Evolutionary conservation across 2,797 vertebrate species (phyloP), one percentile per base, ranked within the genome.

Genomic region (Macropus fuliginosus): DNA sequence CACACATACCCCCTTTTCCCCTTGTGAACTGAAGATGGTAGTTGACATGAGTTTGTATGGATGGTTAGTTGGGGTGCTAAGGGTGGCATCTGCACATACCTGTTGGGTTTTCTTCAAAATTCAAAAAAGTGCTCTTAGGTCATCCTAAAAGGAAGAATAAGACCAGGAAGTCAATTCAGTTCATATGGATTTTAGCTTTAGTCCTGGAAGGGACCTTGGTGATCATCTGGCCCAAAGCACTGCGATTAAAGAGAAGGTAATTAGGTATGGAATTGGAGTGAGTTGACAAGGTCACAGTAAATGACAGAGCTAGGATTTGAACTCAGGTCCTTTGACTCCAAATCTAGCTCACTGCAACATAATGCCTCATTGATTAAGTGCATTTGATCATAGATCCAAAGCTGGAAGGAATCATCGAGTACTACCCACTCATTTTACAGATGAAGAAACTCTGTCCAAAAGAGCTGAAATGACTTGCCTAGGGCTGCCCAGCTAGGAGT

Each of bases 1-100:
- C 24, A 40, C 21, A 46, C 24, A 40, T 8, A 46, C n/a, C n/a
- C 18, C 74, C 6, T 34, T 66, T n/a, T 14, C 62, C 59, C 59
- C 62, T 34, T 62, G 29, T 12, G 31, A 62, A 34, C 57, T 81
- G 40, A 46, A 81, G 21, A 46, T 96, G 97, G 95, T 8, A 94
- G 96, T 96, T 96, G 96, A 96, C 11, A 91, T 74, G 29, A 92
- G 94, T 97, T 97, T 95, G 91, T 97, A 94, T 96, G 96, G 97
- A 97, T 97, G 93, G 96, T 95, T 93, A 56, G 96, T 95, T 93
- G 54, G 92, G 81, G 74, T 29, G 93, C 34, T 81, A 90, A 96
- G 96, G 91, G 87, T 97, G 96, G 90, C 56, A 74, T 95, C 95
- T 92, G 89, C 96, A 93, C 54, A 24, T 81, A 27, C 3, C n/a